phyloP scores from a whole-genome alignment of 1,140 invertebrate species.

The Anastrepha obliqua region DNA sequence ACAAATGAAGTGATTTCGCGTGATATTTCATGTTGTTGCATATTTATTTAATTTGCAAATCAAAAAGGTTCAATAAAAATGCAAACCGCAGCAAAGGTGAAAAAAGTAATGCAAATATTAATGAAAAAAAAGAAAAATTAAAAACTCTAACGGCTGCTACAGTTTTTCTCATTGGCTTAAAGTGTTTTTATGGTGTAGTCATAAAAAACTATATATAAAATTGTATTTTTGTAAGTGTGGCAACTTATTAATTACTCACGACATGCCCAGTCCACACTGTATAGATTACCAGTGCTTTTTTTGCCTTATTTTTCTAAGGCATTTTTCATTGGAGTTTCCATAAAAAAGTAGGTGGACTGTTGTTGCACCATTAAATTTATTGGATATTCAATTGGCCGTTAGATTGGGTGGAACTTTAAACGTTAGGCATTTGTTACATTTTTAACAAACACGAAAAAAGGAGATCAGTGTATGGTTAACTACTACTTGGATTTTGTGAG shows the following conservation, averaged over 20 bases:
- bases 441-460: conserved; percentile 4
- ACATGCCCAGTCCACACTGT: not conserved
- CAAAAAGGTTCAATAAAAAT: not conserved
- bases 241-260: conserved; percentile 44
- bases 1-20: conserved; percentile 51
- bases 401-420: not conserved
- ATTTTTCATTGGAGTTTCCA: conserved; percentile 10
- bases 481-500: too few relatives aligned
- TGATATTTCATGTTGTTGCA: conserved; percentile 49
- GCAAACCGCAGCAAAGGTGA: not conserved
- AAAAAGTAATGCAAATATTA: not conserved
- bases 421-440: conserved; percentile 14
- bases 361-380: conserved; percentile 39
- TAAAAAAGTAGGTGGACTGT: conserved; percentile 10
- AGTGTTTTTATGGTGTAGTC: not conserved
- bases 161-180: not conserved
- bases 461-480: not conserved
- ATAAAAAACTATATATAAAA: not conserved
- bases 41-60: conserved; percentile 20
- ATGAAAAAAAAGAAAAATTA: conserved; percentile 11
- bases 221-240: not conserved
- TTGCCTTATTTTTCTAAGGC: not conserved
- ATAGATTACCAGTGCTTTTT: not conserved
- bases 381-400: conserved; percentile 4
- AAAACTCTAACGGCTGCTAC: not conserved